Conservation (phyloP, 30 jellyfish, hydroid and myxozoan genomes). For the Haliclystus octoradiatus region DNA sequence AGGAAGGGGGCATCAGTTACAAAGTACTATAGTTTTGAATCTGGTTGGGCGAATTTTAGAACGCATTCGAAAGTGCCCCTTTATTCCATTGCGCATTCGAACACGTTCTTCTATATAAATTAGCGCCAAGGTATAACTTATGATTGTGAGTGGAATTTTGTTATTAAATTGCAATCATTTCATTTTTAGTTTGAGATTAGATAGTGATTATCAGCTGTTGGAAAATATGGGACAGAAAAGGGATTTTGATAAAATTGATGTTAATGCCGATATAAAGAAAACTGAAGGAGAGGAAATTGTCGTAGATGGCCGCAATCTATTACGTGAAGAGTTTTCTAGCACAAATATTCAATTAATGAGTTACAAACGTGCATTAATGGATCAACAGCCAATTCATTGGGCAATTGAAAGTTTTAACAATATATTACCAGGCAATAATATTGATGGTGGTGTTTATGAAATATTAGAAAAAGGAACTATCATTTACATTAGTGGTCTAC, state of each 20-base stretch:
- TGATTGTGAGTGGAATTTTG: too few relatives aligned
- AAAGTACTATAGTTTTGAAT: too few relatives aligned
- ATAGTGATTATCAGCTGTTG: too few relatives aligned
- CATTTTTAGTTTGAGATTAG: too few relatives aligned
- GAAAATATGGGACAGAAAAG: not conserved
- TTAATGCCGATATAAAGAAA: too few relatives aligned
- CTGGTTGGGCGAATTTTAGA: too few relatives aligned
- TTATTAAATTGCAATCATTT: too few relatives aligned
- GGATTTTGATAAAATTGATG: not conserved
- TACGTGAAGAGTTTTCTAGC: constrained; percentile 73
- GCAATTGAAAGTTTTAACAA: constrained; percentile 78
- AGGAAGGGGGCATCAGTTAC: too few relatives aligned
- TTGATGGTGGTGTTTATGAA: constrained; percentile 90
- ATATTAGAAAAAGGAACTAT: constrained; percentile 46
- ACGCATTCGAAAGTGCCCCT: too few relatives aligned
- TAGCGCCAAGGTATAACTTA: too few relatives aligned
- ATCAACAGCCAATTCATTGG: constrained; percentile 57
- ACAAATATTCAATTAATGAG: constrained; percentile 70
- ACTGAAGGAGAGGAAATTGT: not conserved
- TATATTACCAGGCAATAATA: constrained; percentile 23
- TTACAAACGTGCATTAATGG: constrained; percentile 61
- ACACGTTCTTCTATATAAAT: too few relatives aligned
- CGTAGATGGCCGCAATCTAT: not conserved
- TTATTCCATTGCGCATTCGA: too few relatives aligned
- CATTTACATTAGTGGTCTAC: constrained; percentile 94